Base-by-base conservation (phyloP, 2,797 vertebrate species). In the Brachyalestes nurse region DNA sequence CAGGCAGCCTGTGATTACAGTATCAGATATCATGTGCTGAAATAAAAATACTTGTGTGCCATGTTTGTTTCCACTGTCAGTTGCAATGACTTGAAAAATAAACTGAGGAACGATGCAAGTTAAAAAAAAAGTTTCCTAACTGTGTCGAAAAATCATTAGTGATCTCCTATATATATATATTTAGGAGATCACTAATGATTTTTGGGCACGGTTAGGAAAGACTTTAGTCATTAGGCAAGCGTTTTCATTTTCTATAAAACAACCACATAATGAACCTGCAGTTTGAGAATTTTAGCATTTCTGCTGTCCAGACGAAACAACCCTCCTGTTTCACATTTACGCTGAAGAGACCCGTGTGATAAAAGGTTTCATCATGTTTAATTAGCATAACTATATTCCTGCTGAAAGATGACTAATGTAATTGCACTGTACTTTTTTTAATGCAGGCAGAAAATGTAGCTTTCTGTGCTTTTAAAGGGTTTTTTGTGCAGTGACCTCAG, bases 1-100 rank as follows among this genome's bases (percentile, higher is more conserved):
- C 78, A 75, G 75, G 82, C 80, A 83, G 81, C 77, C 88, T 85
- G 78, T 87, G 79, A 86, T 88, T 88, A 89, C 80, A 58, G 74
- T 85, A 85, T 88, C 62, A 23, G 64, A 87, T 87, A 80, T 86
- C 84, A 77, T 61, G 47, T 65, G 53, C 82, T 69, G 58, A 77
- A 87, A 80, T 82, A 84, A 85, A 88, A 87, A 86, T 84, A 83
- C 82, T 80, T 13, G 55, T 23, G 14, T 66, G 53, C 57, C 71
- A 45, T 86, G 84, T 84, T 84, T 86, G 77, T 84, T 85, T 84
- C 55, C 77, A 70, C 53, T 81, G 57, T 87, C 77, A 49, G 64
- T 83, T 75, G 69, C 61, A 76, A 77, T 47, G 66, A 66, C 64
- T 77, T 77, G 57, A 73, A 83, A 79, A 79, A 67, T 79, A 66